These are phyloP conservation scores for Mylabris sibirica DNA, from an alignment of 2,888 invertebrate species.

Conservation along the genomic window DNA sequence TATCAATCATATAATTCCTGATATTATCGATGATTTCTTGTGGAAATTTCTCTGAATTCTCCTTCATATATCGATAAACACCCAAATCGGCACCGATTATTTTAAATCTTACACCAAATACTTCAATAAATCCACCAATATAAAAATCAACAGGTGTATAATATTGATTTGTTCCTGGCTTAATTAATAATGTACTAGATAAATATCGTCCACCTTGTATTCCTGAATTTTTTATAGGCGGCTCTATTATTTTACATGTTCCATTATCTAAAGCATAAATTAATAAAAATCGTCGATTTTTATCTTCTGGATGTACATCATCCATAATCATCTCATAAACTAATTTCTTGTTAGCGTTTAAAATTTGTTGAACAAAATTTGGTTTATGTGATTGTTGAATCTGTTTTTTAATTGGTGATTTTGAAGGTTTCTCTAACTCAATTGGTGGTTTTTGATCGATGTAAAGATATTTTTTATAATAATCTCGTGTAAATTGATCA, in stretches of 20 bases:
- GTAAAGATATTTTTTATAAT: conserved; percentile 64
- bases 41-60: conserved; percentile 76
- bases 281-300: conserved; percentile 76
- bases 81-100: conserved; percentile 68
- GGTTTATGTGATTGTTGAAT: conserved; percentile 78
- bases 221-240: conserved; percentile 77
- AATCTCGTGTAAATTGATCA: conserved; percentile 80
- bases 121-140: conserved; percentile 76
- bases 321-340: conserved; percentile 78
- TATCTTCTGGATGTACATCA: conserved; percentile 80
- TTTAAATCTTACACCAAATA: conserved; percentile 77
- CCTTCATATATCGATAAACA: conserved; percentile 79
- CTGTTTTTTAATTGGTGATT: conserved; percentile 51
- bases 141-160: conserved; percentile 82
- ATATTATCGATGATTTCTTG: conserved; percentile 72
- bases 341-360: conserved; percentile 71
- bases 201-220: conserved; percentile 80
- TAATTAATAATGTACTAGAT: conserved; percentile 70
- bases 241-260: conserved; percentile 77
- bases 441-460: conserved; percentile 61
- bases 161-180: conserved; percentile 74
- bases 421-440: conserved; percentile 46
- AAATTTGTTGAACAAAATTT: conserved; percentile 76
- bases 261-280: conserved; percentile 80
- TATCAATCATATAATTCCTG: conserved; percentile 72